Conservation (phyloP, 1,140 invertebrate species). For the Helicoverpa zea region DNA sequence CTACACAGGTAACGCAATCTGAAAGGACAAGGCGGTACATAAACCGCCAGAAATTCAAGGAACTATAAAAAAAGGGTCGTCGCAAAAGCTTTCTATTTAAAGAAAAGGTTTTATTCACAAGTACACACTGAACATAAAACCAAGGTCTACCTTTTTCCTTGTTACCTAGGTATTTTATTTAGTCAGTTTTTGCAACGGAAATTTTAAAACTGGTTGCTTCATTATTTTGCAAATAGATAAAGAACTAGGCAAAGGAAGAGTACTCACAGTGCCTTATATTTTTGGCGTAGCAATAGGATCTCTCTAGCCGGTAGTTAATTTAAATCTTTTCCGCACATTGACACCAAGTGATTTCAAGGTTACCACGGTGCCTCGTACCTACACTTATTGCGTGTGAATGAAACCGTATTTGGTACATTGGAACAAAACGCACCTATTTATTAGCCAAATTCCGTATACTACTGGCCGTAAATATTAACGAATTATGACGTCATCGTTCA, state of each 20-base stretch:
- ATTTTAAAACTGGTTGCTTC: too few relatives aligned
- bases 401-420: background rate
- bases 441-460: too few relatives aligned
- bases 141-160: background rate
- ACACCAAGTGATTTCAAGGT: background rate
- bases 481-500: background rate
- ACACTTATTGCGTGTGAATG: constrained; percentile 11
- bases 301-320: too few relatives aligned
- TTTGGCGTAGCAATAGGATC: too few relatives aligned
- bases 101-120: background rate
- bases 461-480: too few relatives aligned
- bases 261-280: too few relatives aligned
- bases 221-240: too few relatives aligned
- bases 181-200: too few relatives aligned
- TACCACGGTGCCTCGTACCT: background rate
- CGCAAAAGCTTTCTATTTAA: background rate
- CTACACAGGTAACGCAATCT: too few relatives aligned
- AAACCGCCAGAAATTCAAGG: background rate
- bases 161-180: too few relatives aligned
- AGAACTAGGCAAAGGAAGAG: too few relatives aligned
- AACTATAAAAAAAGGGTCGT: constrained; percentile 3
- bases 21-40: background rate
- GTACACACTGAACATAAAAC: background rate
- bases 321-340: too few relatives aligned
- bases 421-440: background rate